phyloP scores from a whole-genome alignment of 1,140 invertebrate genomes.

The Drusus annulatus region DNA sequence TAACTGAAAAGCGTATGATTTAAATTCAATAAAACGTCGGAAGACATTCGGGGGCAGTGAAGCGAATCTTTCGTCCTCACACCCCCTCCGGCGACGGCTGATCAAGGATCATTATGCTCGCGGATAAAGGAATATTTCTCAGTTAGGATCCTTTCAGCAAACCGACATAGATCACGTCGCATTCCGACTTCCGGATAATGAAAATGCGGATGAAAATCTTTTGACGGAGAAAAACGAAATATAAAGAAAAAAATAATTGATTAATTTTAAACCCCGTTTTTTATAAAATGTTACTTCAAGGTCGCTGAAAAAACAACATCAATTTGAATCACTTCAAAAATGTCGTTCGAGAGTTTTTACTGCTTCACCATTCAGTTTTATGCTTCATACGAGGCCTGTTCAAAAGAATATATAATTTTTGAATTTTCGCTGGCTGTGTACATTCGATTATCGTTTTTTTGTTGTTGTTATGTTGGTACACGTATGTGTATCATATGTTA shows the following conservation, averaged over 20 bases:
- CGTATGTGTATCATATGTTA: no score
- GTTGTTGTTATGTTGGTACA: no score
- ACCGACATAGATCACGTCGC: background rate
- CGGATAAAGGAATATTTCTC: slow-evolving; percentile 21
- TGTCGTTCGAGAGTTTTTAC: no score
- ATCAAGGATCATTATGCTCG: slow-evolving; percentile 14
- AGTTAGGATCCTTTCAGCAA: background rate
- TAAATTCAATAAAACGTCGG: slow-evolving; percentile 9
- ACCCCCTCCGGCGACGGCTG: background rate
- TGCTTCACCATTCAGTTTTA: no score
- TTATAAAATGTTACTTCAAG: background rate
- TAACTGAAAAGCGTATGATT: slow-evolving; percentile 23
- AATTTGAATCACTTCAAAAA: no score
- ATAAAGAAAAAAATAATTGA: background rate
- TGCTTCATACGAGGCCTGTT: no score
- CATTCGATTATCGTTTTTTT: no score
- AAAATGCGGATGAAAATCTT: background rate
- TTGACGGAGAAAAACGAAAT: background rate
- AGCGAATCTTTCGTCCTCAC: background rate
- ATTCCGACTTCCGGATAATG: background rate
- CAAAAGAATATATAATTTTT: no score
- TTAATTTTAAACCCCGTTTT: no score
- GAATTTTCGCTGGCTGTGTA: no score
- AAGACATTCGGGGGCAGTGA: background rate
- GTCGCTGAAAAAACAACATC: no score